Conservation (phyloP, 1,140 invertebrate species). For the Drosophila yakuba region DNA sequence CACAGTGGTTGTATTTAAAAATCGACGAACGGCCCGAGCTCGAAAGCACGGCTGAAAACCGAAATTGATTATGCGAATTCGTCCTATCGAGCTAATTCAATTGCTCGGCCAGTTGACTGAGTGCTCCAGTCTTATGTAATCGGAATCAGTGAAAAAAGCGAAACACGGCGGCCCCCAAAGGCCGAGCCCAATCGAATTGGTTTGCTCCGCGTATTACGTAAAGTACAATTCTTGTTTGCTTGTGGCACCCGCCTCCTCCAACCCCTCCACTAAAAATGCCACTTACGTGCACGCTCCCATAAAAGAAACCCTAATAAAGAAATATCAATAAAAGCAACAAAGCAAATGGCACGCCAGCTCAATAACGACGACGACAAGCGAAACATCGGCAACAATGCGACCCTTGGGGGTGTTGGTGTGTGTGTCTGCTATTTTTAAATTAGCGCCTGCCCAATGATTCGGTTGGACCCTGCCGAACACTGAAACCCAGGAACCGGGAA, state of each 20-base stretch:
- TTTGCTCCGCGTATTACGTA: slow-evolving; percentile 67
- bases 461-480: slow-evolving; percentile 2
- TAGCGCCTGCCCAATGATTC: slow-evolving; percentile 57
- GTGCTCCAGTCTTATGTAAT: slow-evolving; percentile 59
- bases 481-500: neutral
- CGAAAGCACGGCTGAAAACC: slow-evolving; percentile 21
- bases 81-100: slow-evolving; percentile 47
- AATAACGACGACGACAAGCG: slow-evolving; percentile 24
- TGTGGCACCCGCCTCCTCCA: slow-evolving; percentile 1
- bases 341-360: slow-evolving; percentile 36
- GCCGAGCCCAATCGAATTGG: slow-evolving; percentile 61
- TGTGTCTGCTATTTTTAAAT: slow-evolving; percentile 60
- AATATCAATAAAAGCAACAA: slow-evolving; percentile 75
- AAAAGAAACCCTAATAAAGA: slow-evolving; percentile 83
- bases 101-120: slow-evolving; percentile 34
- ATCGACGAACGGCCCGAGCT: slow-evolving; percentile 1
- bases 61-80: slow-evolving; percentile 72
- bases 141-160: slow-evolving; percentile 16
- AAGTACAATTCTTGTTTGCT: slow-evolving; percentile 64
- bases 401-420: slow-evolving; percentile 7
- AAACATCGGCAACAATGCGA: slow-evolving; percentile 33
- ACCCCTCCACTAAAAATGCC: slow-evolving; percentile 56
- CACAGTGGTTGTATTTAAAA: neutral
- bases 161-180: neutral
- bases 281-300: slow-evolving; percentile 78